A percentile compares a stretch with the other conserved stretches of the same genome.
Evolutionary conservation across 2,797 vertebrate genomes (phyloP).

Genomic region (Gallinago stenura): DNA sequence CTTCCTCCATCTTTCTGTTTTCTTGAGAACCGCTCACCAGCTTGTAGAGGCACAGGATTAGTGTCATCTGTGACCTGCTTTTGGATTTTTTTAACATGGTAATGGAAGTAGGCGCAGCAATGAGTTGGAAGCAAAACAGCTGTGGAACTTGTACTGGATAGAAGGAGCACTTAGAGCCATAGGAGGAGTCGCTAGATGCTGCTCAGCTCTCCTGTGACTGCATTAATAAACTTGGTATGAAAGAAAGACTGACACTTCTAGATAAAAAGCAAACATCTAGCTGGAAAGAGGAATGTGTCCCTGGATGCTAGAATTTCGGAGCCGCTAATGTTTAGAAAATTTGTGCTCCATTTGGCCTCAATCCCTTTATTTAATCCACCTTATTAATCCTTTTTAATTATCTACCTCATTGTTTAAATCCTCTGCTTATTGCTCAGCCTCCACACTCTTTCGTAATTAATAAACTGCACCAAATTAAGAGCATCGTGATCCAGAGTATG

Average conservation of each 20-base stretch:
- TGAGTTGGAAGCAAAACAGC: neutral
- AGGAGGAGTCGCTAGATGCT: neutral
- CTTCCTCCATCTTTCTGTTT: neutral
- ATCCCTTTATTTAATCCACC: slow-evolving; percentile 59
- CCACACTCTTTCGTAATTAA: neutral
- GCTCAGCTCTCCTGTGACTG: neutral
- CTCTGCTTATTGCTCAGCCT: slow-evolving; percentile 14
- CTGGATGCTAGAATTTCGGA: neutral
- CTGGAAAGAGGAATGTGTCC: neutral
- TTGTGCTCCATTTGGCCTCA: slow-evolving; percentile 37
- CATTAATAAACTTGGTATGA: neutral
- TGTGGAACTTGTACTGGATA: neutral
- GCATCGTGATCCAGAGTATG: neutral
- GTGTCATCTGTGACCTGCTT: neutral
- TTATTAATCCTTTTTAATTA: slow-evolving; percentile 73
- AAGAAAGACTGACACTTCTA: neutral
- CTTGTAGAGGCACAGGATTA: neutral
- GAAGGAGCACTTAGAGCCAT: neutral
- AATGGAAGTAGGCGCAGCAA: neutral
- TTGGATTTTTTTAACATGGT: neutral
- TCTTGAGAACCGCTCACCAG: neutral
- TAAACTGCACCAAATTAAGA: slow-evolving; percentile 46
- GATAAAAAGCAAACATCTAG: neutral
- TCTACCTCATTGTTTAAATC: slow-evolving; percentile 63
- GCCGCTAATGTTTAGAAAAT: neutral